A percentile compares a stretch with the other conserved stretches of the same genome.
These are phyloP conservation scores for Mustela nigripes DNA, from an alignment of 2,113 vertebrate genomes.

Conservation along the genomic window DNA sequence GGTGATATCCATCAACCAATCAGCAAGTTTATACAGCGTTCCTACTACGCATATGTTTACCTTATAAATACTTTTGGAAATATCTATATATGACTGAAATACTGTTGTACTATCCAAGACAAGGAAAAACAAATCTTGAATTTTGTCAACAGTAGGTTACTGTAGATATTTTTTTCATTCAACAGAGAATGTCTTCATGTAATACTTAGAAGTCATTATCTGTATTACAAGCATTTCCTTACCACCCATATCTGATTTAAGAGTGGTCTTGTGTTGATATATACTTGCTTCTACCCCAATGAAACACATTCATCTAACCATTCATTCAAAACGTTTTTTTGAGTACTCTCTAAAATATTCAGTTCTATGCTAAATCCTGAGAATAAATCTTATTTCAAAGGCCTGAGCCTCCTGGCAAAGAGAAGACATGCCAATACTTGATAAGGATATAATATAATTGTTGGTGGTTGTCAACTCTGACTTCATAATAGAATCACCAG, in stretches of 20 bases:
- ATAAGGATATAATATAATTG: neutral
- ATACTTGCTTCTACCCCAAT: neutral
- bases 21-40: neutral
- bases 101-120: neutral
- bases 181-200: neutral
- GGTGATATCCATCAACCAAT: conserved; percentile 11
- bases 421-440: neutral
- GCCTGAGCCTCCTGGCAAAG: neutral
- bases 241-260: neutral
- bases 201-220: neutral
- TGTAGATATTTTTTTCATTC: conserved; percentile 19
- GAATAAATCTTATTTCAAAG: neutral
- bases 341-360: neutral
- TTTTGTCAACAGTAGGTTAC: neutral
- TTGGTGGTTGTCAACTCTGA: neutral
- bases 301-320: neutral
- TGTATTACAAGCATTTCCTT: conserved; percentile 13
- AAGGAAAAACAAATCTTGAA: neutral
- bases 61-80: neutral
- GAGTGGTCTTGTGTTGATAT: neutral
- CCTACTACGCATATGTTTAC: neutral
- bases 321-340: conserved; percentile 1
- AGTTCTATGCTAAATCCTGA: neutral
- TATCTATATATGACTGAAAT: neutral
- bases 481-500: neutral